These are phyloP conservation scores for Ormyrus thymus DNA, from an alignment of 2,888 invertebrate species.

Conservation along the genomic window DNA sequence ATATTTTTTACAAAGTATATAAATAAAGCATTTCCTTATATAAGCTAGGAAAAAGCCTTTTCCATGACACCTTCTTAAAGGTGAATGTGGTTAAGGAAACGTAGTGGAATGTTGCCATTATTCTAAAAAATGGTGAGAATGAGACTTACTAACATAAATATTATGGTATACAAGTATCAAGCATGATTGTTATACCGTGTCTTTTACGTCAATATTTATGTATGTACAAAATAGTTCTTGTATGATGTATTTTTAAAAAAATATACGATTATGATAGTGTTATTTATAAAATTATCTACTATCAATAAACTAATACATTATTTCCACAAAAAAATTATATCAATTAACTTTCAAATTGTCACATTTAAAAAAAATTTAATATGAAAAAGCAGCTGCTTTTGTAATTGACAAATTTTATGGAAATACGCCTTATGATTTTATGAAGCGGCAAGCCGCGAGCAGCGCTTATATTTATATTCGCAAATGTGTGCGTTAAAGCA, in stretches of 20 bases:
- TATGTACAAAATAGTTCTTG: slow-evolving; percentile 57
- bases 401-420: neutral
- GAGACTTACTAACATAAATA: slow-evolving; percentile 46
- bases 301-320: slow-evolving; percentile 46
- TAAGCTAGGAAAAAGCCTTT: slow-evolving; percentile 41
- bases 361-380: slow-evolving; percentile 8
- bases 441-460: no score
- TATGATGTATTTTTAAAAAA: slow-evolving; percentile 57
- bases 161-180: slow-evolving; percentile 37
- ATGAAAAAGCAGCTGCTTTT: neutral
- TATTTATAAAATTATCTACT: slow-evolving; percentile 41
- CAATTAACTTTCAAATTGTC: slow-evolving; percentile 1
- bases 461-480: no score
- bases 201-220: slow-evolving; percentile 51
- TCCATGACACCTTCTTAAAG: slow-evolving; percentile 33
- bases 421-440: no score
- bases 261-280: slow-evolving; percentile 47
- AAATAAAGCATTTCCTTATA: slow-evolving; percentile 50
- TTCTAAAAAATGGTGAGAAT: slow-evolving; percentile 45
- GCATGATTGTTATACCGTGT: slow-evolving; percentile 49
- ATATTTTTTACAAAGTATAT: slow-evolving; percentile 53
- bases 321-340: slow-evolving; percentile 29
- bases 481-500: no score
- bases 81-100: slow-evolving; percentile 26
- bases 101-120: slow-evolving; percentile 41